Percentiles rank a stretch among this genome's conserved stretches.
These are phyloP conservation scores for Baccha elongata DNA, from an alignment of 2,888 invertebrate species.

Conservation along the genomic window DNA sequence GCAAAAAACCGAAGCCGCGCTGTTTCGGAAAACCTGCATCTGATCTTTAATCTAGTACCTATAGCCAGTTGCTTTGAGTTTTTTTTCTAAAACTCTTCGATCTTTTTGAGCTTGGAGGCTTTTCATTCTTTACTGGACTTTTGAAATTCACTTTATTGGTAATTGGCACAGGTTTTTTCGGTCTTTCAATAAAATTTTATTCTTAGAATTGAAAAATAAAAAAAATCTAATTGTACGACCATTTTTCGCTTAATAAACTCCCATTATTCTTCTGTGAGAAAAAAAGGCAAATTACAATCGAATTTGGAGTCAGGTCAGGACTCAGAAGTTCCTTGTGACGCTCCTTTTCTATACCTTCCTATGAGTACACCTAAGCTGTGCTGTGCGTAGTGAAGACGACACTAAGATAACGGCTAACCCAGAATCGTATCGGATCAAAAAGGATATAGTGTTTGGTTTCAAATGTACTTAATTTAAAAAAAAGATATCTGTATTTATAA, in stretches of 20 bases:
- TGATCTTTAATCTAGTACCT: too few species aligned
- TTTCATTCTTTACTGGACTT: too few species aligned
- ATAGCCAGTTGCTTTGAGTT: too few species aligned
- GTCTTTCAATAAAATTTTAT: constrained; percentile 66
- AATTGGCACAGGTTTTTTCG: too few species aligned
- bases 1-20: too few species aligned
- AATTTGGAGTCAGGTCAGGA: constrained; percentile 75
- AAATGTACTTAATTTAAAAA: constrained; percentile 52
- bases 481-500: constrained; percentile 17
- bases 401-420: constrained; percentile 22
- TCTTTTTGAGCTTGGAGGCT: too few species aligned
- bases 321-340: constrained; percentile 67
- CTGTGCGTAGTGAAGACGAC: constrained; percentile 22
- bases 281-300: constrained; percentile 74
- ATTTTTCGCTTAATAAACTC: constrained; percentile 65
- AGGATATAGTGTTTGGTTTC: constrained; percentile 47
- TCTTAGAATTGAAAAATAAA: constrained; percentile 51
- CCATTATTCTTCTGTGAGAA: constrained; percentile 50
- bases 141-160: too few species aligned
- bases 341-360: constrained; percentile 7
- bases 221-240: constrained; percentile 41
- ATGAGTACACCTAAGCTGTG: background rate
- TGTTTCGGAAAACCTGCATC: too few species aligned
- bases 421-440: background rate
- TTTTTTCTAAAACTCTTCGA: too few species aligned